Conservation (phyloP, 2,797 vertebrate species). For the Eulemur rubriventer region DNA sequence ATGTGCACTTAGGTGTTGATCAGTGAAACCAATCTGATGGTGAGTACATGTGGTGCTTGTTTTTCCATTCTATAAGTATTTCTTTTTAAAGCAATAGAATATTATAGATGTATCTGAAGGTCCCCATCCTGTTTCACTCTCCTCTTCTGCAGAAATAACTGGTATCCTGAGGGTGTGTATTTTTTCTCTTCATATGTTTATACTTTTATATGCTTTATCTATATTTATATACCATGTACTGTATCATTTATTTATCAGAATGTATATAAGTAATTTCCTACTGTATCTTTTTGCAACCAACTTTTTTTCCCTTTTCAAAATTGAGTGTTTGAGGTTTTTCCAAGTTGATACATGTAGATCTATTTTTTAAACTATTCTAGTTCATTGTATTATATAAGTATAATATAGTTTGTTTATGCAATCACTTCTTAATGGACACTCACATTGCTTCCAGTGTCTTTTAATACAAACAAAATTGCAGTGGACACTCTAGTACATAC, state of each 20-base stretch:
- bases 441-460: background rate
- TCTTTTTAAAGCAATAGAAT: slow-evolving; percentile 16
- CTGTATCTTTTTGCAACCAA: background rate
- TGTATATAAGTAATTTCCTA: background rate
- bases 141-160: slow-evolving; percentile 32
- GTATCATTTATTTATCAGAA: slow-evolving; percentile 15
- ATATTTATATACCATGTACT: background rate
- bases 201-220: background rate
- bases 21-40: too few relatives aligned
- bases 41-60: too few relatives aligned
- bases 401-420: background rate
- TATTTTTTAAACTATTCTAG: background rate
- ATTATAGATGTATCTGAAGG: background rate
- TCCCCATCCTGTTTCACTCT: background rate
- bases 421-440: background rate
- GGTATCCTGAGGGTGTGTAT: background rate
- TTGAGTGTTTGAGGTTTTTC: background rate
- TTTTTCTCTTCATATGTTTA: background rate
- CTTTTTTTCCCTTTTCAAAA: background rate
- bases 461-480: background rate
- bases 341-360: background rate
- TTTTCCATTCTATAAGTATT: background rate
- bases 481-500: background rate
- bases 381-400: slow-evolving; percentile 32
- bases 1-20: too few relatives aligned